These are phyloP conservation scores for Lagenorhynchus albirostris DNA, from an alignment of 2,113 vertebrate species.

Conservation along the genomic window DNA sequence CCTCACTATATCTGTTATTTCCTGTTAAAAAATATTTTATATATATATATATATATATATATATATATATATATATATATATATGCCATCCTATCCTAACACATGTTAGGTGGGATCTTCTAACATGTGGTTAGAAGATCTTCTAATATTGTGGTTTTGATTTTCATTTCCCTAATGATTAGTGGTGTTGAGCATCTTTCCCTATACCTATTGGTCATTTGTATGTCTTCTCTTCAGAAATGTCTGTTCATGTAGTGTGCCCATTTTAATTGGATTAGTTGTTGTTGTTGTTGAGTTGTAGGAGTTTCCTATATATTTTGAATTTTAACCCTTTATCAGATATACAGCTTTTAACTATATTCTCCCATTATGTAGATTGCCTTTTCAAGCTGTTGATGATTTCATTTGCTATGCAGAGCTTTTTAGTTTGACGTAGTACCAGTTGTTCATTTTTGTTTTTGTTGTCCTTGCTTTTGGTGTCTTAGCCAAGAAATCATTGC, in stretches of 20 bases:
- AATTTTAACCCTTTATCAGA: not conserved
- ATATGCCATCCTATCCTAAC: not conserved
- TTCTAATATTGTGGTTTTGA: not conserved
- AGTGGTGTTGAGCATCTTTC: not conserved
- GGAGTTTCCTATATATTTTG: not conserved
- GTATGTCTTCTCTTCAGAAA: not conserved
- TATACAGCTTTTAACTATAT: not conserved
- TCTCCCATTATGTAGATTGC: not conserved
- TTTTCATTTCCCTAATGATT: not conserved
- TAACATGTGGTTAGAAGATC: no score
- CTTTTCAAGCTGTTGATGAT: not conserved
- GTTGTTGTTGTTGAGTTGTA: not conserved
- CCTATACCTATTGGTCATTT: not conserved
- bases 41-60: no score
- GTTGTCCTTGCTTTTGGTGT: not conserved
- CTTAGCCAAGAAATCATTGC: not conserved
- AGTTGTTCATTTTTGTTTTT: not conserved
- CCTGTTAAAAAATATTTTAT: not conserved
- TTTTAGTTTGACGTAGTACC: not conserved
- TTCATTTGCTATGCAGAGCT: not conserved
- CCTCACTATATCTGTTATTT: not conserved
- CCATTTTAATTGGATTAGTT: not conserved
- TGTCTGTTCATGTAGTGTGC: not conserved
- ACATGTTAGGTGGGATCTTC: not conserved
- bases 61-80: not conserved